Percentiles rank a stretch among this genome's conserved stretches.
These are phyloP conservation scores for Drosophila dunni DNA, from an alignment of 1,140 invertebrate genomes.

Conservation along the genomic window DNA sequence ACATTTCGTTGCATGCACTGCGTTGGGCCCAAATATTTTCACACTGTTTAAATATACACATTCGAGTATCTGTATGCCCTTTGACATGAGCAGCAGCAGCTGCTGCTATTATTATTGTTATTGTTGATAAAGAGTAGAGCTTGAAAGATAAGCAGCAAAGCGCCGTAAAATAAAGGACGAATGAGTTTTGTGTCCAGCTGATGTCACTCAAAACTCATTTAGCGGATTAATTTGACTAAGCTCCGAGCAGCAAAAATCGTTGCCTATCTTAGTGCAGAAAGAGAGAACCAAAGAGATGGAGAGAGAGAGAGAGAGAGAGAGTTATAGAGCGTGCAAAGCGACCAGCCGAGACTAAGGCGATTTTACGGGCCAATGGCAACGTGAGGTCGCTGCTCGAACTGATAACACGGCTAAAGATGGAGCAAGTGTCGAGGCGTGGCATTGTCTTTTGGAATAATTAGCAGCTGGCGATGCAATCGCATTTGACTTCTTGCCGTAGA, in stretches of 20 bases:
- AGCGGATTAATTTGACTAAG: conserved; percentile 70
- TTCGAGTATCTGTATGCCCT: background rate
- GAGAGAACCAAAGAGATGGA: too few relatives aligned
- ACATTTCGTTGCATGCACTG: conserved; percentile 13
- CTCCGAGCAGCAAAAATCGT: conserved; percentile 30
- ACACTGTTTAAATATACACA: background rate
- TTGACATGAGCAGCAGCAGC: background rate
- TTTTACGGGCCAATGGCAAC: conserved; percentile 49
- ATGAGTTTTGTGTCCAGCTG: conserved; percentile 41
- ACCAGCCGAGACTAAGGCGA: conserved; percentile 45
- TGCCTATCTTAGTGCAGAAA: background rate
- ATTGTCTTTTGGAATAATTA: conserved; percentile 50
- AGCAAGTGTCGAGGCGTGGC: conserved; percentile 7
- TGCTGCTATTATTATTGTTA: conserved; percentile 2
- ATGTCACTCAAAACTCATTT: conserved; percentile 69
- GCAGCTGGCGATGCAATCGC: conserved; percentile 29
- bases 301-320: too few relatives aligned
- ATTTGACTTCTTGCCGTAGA: background rate
- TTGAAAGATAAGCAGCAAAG: conserved; percentile 49
- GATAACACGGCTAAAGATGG: conserved; percentile 28
- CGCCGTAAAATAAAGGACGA: conserved; percentile 9
- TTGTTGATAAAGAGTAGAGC: background rate
- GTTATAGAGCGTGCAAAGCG: background rate
- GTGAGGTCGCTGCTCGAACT: conserved; percentile 11
- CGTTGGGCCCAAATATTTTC: conserved; percentile 44